Conservation (phyloP, 2,888 invertebrate species). For the Ormyrus thymus region DNA sequence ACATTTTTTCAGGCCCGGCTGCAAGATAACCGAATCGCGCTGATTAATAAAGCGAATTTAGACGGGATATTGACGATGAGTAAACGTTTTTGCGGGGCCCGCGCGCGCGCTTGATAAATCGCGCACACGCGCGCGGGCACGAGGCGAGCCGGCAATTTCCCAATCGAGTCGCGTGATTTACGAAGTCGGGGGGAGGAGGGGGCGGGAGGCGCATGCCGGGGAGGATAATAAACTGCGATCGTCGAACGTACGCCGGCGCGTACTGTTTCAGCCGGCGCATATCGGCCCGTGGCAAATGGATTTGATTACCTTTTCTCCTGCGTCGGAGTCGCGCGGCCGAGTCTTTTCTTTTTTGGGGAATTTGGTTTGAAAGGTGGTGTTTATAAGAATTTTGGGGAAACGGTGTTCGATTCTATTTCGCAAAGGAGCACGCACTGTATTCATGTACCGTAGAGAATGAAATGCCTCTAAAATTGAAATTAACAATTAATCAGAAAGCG, state of each 20-base stretch:
- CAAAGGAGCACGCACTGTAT: too few relatives aligned
- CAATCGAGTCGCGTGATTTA: constrained; percentile 42
- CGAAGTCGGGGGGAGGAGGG: not conserved
- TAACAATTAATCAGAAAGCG: too few relatives aligned
- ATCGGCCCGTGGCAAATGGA: constrained; percentile 5
- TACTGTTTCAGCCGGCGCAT: constrained; percentile 2
- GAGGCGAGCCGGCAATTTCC: constrained; percentile 21
- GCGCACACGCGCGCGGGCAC: constrained; percentile 12
- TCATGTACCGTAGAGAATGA: too few relatives aligned
- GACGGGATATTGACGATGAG: constrained; percentile 40
- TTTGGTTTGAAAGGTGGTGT: not conserved
- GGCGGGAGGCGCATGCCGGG: not conserved
- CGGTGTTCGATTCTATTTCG: too few relatives aligned
- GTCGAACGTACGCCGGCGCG: constrained; percentile 8
- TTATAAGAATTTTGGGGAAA: too few relatives aligned
- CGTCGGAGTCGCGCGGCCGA: not conserved
- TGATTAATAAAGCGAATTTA: constrained; percentile 41
- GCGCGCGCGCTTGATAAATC: constrained; percentile 12
- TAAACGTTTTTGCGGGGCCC: constrained; percentile 44
- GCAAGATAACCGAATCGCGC: constrained; percentile 23
- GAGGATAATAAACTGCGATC: constrained; percentile 46
- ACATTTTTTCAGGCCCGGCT: not conserved
- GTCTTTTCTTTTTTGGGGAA: not conserved
- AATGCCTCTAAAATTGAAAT: too few relatives aligned
- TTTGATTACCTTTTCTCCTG: constrained; percentile 30